Base-by-base conservation (phyloP, 2,888 invertebrate genomes). In the Mylabris sibirica region DNA sequence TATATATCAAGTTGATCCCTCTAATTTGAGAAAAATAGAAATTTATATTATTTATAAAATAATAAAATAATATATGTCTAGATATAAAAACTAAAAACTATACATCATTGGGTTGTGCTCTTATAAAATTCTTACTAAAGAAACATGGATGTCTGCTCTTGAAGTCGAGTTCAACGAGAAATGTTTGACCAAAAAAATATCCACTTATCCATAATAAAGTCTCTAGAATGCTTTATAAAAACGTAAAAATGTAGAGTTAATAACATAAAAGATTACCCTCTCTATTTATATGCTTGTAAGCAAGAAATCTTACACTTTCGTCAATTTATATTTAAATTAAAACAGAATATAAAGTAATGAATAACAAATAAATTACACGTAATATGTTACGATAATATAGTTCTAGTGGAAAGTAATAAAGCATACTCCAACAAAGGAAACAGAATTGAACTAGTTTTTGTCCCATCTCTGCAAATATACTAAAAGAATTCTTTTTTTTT, bases 121-220 rank as follows among this genome's bases (percentile, higher is more conserved):
- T 22, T 3, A 53, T 22, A 53, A 12, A 53, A 53, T 22, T 53
- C 12, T 17, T 53, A 20, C 49, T 49, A 49, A 20, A 49, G 20
- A 17, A 49, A 17, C 20, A 49, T 17, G 49, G 20, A 49, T 20
- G 20, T 49, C 49, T 49, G 49, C 49, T 49, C 17, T 49, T 49
- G 20, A 49, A 49, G 49, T 53, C 12, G 22, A 22, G 11, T 53
- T 53, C 22, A 22, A 8, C 22, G 22, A 22, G 12, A 53, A 53
- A 53, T 53, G 53, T 22, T 53, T 4, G 17, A 5, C 53, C 2
- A 53, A 22, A 53, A 22, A 53, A 53, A 53, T 53, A 12, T 17
- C 53, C 22, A 53, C 53, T 53, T 24, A 53, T 11, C 53, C 53
- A 22, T 53, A 22, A 53, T 22, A 53, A 53, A 53, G 9, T 53